Percentiles rank a stretch among this genome's conserved stretches.
phyloP scores from a whole-genome alignment of 1,140 invertebrate species.

The Neodiprion pinetum region DNA sequence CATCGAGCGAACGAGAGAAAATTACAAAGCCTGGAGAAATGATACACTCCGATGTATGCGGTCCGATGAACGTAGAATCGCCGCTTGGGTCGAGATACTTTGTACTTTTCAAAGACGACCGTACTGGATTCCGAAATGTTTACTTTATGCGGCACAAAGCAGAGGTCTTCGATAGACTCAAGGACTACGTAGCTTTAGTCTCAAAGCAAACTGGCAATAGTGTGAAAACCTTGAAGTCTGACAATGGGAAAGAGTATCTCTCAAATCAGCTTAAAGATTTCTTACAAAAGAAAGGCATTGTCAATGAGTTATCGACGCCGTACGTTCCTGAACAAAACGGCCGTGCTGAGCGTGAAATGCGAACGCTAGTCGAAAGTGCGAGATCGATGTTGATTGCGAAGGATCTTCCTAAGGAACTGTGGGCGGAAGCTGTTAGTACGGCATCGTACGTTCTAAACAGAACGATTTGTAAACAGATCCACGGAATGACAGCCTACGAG shows the following conservation, averaged over 20 bases:
- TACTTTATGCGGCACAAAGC: slow-evolving; percentile 47
- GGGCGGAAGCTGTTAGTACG: slow-evolving; percentile 53
- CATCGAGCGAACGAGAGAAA: neutral
- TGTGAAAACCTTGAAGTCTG: slow-evolving; percentile 33
- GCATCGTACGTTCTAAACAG: slow-evolving; percentile 43
- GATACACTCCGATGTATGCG: slow-evolving; percentile 36
- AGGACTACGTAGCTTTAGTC: slow-evolving; percentile 36
- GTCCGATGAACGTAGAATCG: slow-evolving; percentile 24
- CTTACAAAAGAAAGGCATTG: slow-evolving; percentile 20
- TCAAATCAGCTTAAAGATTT: slow-evolving; percentile 15
- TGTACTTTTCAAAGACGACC: slow-evolving; percentile 40
- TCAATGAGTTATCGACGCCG: slow-evolving; percentile 32
- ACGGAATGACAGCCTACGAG: slow-evolving; percentile 19
- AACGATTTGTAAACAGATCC: slow-evolving; percentile 10
- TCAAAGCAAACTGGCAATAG: slow-evolving; percentile 42
- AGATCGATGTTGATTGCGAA: slow-evolving; percentile 44
- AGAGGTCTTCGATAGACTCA: slow-evolving; percentile 44
- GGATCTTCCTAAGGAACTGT: slow-evolving; percentile 35
- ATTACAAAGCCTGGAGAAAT: slow-evolving; percentile 36
- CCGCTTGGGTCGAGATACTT: slow-evolving; percentile 43
- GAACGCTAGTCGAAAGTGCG: slow-evolving; percentile 50
- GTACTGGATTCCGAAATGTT: slow-evolving; percentile 41
- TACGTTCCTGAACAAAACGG: slow-evolving; percentile 53
- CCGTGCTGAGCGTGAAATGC: slow-evolving; percentile 46
- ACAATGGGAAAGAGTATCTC: slow-evolving; percentile 27